phyloP scores from a whole-genome alignment of 2,888 invertebrate species.

The Microctonus aethiopoides region DNA sequence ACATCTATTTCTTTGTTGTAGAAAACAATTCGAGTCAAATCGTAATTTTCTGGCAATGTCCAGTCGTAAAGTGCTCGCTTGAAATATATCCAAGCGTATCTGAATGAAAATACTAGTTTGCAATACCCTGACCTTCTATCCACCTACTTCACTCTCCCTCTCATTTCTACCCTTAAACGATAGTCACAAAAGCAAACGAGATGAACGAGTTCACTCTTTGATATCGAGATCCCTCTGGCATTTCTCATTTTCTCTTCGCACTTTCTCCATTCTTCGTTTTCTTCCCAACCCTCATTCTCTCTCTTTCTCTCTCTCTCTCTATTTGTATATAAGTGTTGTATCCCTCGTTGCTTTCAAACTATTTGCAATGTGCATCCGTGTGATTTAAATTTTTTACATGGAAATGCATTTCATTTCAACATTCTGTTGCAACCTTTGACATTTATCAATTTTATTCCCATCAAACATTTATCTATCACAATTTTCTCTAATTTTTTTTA shows the following conservation, averaged over 20 bases:
- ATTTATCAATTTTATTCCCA: neutral
- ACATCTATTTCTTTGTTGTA: neutral
- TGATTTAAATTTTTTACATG: constrained; percentile 19
- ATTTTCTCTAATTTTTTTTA: neutral
- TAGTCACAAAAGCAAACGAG: constrained; percentile 31
- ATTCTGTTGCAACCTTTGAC: constrained; percentile 13
- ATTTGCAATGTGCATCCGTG: constrained; percentile 28
- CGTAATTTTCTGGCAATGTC: constrained; percentile 30
- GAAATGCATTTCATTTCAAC: constrained; percentile 28
- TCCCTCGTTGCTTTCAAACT: constrained; percentile 17
- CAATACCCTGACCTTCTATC: neutral
- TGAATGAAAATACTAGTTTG: constrained; percentile 28
- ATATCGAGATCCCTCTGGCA: constrained; percentile 30
- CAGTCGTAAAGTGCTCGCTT: constrained; percentile 18
- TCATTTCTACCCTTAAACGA: constrained; percentile 17
- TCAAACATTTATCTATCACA: no score
- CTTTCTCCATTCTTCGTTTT: neutral
- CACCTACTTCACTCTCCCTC: neutral
- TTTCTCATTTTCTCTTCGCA: constrained; percentile 34
- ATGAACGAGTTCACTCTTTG: constrained; percentile 37
- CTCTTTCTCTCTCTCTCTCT: constrained; percentile 1
- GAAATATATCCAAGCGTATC: constrained; percentile 14
- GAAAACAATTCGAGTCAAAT: constrained; percentile 37
- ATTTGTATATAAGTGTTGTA: neutral
- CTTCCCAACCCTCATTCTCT: no score